Evolutionary conservation across 1,140 invertebrate genomes (phyloP), one percentile per base, ranked within the genome.

Genomic region (Drosophila hydei): DNA sequence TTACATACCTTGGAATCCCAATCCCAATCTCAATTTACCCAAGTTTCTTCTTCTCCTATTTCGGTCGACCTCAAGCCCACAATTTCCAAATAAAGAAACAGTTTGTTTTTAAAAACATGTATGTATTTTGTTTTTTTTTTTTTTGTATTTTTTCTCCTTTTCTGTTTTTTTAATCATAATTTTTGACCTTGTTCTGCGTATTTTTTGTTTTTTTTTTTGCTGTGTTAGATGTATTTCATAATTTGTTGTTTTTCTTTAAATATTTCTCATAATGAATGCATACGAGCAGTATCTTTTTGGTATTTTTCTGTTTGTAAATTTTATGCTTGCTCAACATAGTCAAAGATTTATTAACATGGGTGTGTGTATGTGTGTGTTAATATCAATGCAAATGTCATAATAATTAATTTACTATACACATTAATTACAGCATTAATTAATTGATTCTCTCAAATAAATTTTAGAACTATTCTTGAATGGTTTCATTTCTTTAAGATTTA

Each of bases 401-500:
- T 59, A 59, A 72, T 67, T 75, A 68, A 52, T 72, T 75, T 62
- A 72, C 62, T 75, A 75, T 75, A 61, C 73, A 72, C 73, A 75
- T 59, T 73, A 76, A 73, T 69, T 69, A 73, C 70, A 70, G 64
- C 74, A 70, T 43, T 77, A 74, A 60, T 74, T 77, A 74, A 74
- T 69, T 63, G 62, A 72, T 58, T 72, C 64, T 58, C 62, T 80
- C 70, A 80, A 80, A 80, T 77, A 81, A 80, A 64, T 62, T 19
- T 47, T 70, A 81, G 60, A 77, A 61, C 78, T 80, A 77, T 80
- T 3, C 64, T 47, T 38, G 38, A 25, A 45, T 30, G 27, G 27
- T 19, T 9, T 45, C 19, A 33, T 16, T 16, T 23, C 33, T 27
- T 71, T 50, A 18, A 47, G 23, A 43, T 48, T 65, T 65, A 50